Evolutionary conservation across 2,888 invertebrate genomes (phyloP).

Genomic region (Campoletis raptor): DNA sequence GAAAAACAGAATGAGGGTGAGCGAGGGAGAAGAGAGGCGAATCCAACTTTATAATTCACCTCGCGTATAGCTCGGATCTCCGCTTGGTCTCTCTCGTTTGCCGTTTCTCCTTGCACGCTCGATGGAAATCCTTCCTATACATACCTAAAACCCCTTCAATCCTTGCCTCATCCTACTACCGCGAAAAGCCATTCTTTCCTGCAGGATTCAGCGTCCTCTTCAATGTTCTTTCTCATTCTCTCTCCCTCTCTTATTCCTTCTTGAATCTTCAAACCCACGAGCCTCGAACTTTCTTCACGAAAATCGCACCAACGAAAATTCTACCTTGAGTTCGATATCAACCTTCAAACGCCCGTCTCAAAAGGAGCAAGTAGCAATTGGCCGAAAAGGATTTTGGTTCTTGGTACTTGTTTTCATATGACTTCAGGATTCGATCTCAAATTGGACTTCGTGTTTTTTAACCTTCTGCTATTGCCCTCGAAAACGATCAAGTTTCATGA

Average conservation of each 20-base stretch:
- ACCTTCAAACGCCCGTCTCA: neutral
- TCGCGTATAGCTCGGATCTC: slow-evolving; percentile 50
- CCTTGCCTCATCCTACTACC: slow-evolving; percentile 7
- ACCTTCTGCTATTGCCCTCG: neutral
- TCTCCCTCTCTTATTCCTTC: neutral
- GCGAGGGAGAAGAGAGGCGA: slow-evolving; percentile 12
- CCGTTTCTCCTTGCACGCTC: slow-evolving; percentile 7
- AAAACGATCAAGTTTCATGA: neutral
- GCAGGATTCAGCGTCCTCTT: slow-evolving; percentile 6
- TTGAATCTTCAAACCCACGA: neutral
- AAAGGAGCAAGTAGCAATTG: neutral
- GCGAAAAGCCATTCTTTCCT: slow-evolving; percentile 19
- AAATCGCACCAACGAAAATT: slow-evolving; percentile 2
- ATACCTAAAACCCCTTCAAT: slow-evolving; percentile 29
- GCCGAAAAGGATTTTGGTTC: slow-evolving; percentile 13
- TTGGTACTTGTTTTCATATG: slow-evolving; percentile 13
- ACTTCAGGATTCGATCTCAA: neutral
- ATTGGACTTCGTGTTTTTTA: neutral
- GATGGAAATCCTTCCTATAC: slow-evolving; percentile 39
- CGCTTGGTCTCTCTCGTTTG: slow-evolving; percentile 19
- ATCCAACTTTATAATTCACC: slow-evolving; percentile 65
- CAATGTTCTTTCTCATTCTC: neutral
- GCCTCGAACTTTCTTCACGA: neutral
- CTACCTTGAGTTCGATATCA: neutral
- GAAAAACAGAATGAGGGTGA: slow-evolving; percentile 4